A percentile compares a stretch with the other conserved stretches of the same genome.
These are phyloP conservation scores for Sisyra nigra DNA, from an alignment of 2,888 invertebrate species.

Conservation along the genomic window DNA sequence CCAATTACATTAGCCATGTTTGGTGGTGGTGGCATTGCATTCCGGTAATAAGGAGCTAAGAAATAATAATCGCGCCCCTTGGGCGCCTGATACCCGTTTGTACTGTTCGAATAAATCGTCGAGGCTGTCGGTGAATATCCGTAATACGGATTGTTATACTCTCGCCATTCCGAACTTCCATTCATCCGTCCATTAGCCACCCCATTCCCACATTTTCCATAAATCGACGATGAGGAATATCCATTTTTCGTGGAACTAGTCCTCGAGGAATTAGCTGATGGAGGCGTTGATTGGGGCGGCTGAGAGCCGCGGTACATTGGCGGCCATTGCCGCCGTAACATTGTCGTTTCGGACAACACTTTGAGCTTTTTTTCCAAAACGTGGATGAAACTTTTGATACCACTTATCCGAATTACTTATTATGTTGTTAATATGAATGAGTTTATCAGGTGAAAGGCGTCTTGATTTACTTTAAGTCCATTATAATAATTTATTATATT, in stretches of 20 bases:
- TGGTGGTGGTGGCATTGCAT: constrained; percentile 44
- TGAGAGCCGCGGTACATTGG: constrained; percentile 36
- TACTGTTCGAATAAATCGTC: constrained; percentile 32
- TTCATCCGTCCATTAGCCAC: constrained; percentile 23
- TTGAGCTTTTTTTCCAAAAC: constrained; percentile 32
- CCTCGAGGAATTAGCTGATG: constrained; percentile 24
- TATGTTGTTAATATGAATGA: no score
- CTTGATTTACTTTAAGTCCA: no score
- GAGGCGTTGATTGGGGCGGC: constrained; percentile 18
- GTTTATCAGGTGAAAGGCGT: no score
- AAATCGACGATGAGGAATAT: constrained; percentile 16
- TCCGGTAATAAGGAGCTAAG: constrained; percentile 49
- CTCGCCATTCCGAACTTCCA: constrained; percentile 3
- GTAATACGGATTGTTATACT: background rate
- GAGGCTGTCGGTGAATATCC: constrained; percentile 24
- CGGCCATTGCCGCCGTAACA: constrained; percentile 43
- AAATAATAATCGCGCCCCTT: constrained; percentile 41
- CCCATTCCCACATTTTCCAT: constrained; percentile 15
- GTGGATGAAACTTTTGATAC: constrained; percentile 15
- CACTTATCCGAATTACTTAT: no score
- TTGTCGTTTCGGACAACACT: constrained; percentile 25
- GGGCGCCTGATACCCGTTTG: constrained; percentile 25
- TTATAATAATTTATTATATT: no score
- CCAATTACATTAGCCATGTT: constrained; percentile 15
- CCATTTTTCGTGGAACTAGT: constrained; percentile 31